A percentile compares a stretch with the other conserved stretches of the same genome.
These are phyloP conservation scores for Semibalanus balanoides DNA, from an alignment of 1,140 invertebrate genomes.

Conservation along the genomic window DNA sequence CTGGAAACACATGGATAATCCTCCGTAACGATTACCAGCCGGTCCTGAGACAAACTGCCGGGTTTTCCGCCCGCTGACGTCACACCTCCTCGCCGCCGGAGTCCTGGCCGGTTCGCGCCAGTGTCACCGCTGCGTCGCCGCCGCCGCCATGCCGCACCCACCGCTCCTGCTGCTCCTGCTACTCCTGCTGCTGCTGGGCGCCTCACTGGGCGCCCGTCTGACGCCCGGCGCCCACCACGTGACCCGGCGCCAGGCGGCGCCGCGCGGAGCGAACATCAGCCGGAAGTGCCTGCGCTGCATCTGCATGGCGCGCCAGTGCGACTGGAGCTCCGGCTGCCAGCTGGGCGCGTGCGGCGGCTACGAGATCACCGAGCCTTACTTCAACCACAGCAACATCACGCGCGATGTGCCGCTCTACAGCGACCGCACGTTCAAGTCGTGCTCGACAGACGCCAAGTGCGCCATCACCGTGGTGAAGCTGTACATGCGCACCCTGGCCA, in stretches of 20 bases:
- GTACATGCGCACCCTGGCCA: not conserved
- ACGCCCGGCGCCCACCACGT: not conserved
- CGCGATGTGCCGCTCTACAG: not conserved
- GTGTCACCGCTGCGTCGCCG: no score
- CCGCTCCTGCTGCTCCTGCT: no score
- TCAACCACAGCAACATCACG: not conserved
- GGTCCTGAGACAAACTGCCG: no score
- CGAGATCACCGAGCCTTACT: not conserved
- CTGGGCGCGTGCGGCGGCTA: not conserved
- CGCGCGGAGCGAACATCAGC: not conserved
- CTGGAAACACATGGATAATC: no score
- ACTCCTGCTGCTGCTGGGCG: no score
- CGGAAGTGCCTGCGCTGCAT: not conserved
- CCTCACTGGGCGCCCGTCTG: not conserved
- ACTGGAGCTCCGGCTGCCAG: not conserved
- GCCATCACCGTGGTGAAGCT: not conserved
- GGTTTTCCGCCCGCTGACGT: no score
- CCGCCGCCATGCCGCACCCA: no score
- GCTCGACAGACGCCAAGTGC: not conserved
- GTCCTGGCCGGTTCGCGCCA: no score
- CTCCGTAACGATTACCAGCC: no score
- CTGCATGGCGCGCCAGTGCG: not conserved
- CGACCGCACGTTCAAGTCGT: not conserved
- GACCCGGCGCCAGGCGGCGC: no score
- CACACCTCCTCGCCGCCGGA: no score